A percentile compares a stretch with the other conserved stretches of the same genome.
Evolutionary conservation across 2,888 invertebrate genomes (phyloP).

Genomic region (Drosophila anomelani): DNA sequence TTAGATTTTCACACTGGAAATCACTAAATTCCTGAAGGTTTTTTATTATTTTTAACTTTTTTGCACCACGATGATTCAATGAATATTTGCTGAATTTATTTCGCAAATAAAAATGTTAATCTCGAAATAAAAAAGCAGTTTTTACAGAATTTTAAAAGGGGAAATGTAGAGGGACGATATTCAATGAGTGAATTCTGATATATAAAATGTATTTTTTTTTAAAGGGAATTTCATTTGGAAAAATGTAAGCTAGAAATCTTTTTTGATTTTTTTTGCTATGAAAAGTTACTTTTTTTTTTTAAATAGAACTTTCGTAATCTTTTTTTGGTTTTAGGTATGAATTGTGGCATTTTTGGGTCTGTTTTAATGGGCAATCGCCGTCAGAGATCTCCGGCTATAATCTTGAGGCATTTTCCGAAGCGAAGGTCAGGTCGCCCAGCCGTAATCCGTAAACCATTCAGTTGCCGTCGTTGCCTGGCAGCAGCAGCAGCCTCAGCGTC

Average conservation of each 20-base stretch:
- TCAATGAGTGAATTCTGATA: background rate
- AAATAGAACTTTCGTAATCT: background rate
- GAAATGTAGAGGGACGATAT: too few relatives aligned
- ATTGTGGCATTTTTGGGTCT: background rate
- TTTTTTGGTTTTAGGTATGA: background rate
- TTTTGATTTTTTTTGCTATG: background rate
- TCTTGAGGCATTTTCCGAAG: slow-evolving; percentile 9
- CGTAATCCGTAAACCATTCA: slow-evolving; percentile 10
- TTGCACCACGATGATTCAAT: too few relatives aligned
- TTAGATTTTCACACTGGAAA: slow-evolving; percentile 1
- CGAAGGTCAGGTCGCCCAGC: slow-evolving; percentile 14
- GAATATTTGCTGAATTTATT: background rate
- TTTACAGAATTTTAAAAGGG: background rate
- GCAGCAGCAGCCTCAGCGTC: slow-evolving; percentile 14
- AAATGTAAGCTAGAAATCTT: background rate
- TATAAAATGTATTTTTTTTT: background rate
- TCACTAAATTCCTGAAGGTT: background rate
- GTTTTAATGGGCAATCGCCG: slow-evolving; percentile 3
- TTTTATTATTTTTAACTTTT: background rate
- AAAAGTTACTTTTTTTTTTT: background rate
- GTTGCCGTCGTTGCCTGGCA: slow-evolving; percentile 5
- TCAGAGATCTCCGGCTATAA: slow-evolving; percentile 1
- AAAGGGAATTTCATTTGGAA: background rate
- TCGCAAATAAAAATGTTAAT: background rate
- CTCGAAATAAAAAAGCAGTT: background rate